Evolutionary conservation across 2,888 invertebrate species (phyloP), one percentile per base, ranked within the genome.

Genomic region (Erynnis tages): DNA sequence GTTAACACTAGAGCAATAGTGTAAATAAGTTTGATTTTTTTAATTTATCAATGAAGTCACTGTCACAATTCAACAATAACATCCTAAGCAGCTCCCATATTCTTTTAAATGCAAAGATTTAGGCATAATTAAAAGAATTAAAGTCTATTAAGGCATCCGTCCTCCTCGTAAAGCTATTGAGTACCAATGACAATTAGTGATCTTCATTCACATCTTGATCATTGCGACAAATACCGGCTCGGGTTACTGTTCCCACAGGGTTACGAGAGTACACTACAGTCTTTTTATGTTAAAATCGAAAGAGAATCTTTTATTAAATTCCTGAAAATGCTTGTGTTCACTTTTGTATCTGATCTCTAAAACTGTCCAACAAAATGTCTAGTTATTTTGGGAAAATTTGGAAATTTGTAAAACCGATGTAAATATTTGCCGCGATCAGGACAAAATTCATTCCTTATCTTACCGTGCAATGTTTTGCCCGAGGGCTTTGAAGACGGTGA

Each of bases 101-200:
- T 21, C 21, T 30, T 5, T 30, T 29, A 5, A 29, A 13, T 8
- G 2, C 8, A 13, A 1, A 6, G 32, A 32, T 8, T 32, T 32
- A 13, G 11, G 0, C 2, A 8, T 8, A 4, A 16, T 8, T 14
- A 14, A 3, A 4, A 32, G 8, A 21, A 14, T 25, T 8, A 4
- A 6, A 19, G 13, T 13, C 30, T 34, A 34, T 41, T 49, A 25
- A 40, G 27, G 23, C 44, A 44, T 52, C 43, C 44, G 30, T 43
- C 38, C 50, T 30, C 14, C 47, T 27, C 13, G 53, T 19, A 44
- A 41, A 50, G 49, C 27, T 34, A 50, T 62, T 54, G 57, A 61
- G 60, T 59, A 66, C 67, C 68, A 66, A 69, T 66, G 61, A 61
- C 76, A 82, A 81, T 81, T 77, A 79, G 62, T 61, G 61, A 57